Base-by-base conservation (phyloP, 2,888 invertebrate genomes). In the Sinelater perroti region DNA sequence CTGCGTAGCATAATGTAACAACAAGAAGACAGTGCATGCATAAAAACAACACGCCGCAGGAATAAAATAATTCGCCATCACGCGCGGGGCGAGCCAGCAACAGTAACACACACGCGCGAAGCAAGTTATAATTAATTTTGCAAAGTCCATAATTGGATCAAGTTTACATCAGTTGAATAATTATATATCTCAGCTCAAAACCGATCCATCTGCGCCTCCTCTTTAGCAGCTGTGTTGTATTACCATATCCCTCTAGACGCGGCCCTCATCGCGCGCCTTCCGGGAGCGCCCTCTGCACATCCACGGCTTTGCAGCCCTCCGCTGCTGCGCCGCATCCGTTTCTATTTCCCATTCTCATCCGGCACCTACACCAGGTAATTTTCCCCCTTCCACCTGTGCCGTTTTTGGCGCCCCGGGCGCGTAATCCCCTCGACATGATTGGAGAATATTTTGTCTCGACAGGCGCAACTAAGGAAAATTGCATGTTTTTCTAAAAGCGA, bases 241-340 rank as follows among this genome's bases (percentile, higher is more conserved):
- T 42, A 30, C 36, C 42, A 21, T 38, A 51, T 51, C 42, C 42
- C 38, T 11, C 42, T 30, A 51, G 51, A 38, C 42, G 33, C 20
- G 42, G 7, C 40, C 42, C 31, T 46, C 51, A 38, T 31, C 51
- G 20, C 40, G 20, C 44, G 18, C 24, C 24, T 51, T 51, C 38
- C 51, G 40, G 51, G 11, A 31, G 20, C 30, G 6, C 49, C 47
- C 38, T 53, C 35, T 31, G 18, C 52, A 21, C 46, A 46, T 47
- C 54, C 26, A 54, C 45, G 28, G 28, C 30, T 28, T 47, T 57
- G 52, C 59, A 60, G 61, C 57, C 61, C 61, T 53, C 52, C 56
- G 51, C 54, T 54, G 56, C 54, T 65, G 63, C 62, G 62, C 67
- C 63, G 64, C 69, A 69, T 71, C 70, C 71, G 68, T 69, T 70